A percentile compares a stretch with the other conserved stretches of the same genome.
phyloP scores from a whole-genome alignment of 2,797 vertebrate genomes.

The Macrochelys suwanniensis region DNA sequence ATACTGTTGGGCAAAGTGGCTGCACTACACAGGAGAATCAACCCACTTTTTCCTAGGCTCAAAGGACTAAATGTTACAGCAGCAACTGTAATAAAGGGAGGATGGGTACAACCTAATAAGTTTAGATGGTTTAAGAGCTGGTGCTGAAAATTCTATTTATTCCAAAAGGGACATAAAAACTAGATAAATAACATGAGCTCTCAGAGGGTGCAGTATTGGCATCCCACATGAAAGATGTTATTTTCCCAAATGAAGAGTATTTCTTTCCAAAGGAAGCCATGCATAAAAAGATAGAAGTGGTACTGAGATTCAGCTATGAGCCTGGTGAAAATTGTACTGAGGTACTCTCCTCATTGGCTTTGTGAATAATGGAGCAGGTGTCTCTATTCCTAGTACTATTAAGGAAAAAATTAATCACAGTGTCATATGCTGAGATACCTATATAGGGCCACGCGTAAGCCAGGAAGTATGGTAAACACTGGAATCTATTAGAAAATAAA shows the following conservation, averaged over 20 bases:
- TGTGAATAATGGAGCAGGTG: background rate
- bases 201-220: background rate
- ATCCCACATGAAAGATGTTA: background rate
- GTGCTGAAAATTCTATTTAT: background rate
- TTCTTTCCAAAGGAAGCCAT: background rate
- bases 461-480: background rate
- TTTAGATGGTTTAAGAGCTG: background rate
- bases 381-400: fast-evolving
- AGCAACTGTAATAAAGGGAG: background rate
- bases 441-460: too few species aligned
- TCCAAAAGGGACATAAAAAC: background rate
- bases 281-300: background rate
- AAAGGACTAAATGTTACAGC: background rate
- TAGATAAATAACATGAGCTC: background rate
- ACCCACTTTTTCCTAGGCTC: background rate
- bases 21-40: background rate
- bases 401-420: background rate
- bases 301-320: fast-evolving
- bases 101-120: background rate
- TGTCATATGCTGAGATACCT: too few species aligned
- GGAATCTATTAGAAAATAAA: background rate
- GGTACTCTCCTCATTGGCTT: background rate
- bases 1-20: background rate
- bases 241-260: background rate
- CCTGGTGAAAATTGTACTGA: background rate